A percentile compares a stretch with the other conserved stretches of the same genome.
Evolutionary conservation across 2,797 vertebrate species (phyloP).

Genomic region (Poecilia gillii): DNA sequence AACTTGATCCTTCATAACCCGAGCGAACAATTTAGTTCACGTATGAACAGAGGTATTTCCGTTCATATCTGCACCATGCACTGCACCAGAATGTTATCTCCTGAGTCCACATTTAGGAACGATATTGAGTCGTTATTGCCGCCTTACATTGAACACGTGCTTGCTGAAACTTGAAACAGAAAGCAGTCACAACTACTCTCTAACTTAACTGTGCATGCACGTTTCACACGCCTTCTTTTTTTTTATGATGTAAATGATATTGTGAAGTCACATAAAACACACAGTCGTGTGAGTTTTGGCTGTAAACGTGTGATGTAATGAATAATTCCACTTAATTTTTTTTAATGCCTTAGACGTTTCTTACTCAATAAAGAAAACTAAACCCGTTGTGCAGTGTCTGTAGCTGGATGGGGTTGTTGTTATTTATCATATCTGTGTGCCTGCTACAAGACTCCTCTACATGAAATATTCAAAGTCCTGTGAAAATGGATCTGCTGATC

Average conservation of each 20-base stretch:
- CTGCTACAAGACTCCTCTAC: conserved; percentile 68
- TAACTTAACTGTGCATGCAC: conserved; percentile 64
- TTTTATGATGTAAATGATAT: background rate
- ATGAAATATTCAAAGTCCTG: conserved; percentile 85
- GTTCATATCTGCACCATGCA: background rate
- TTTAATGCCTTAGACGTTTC: conserved; percentile 8
- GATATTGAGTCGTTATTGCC: conserved; percentile 50
- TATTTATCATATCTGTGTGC: conserved; percentile 73
- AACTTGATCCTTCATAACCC: conserved; percentile 7
- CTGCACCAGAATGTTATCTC: conserved; percentile 25
- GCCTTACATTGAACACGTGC: conserved; percentile 75
- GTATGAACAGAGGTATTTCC: conserved; percentile 7
- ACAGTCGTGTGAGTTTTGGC: background rate
- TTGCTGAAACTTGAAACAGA: conserved; percentile 75
- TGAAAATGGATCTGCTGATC: conserved; percentile 89
- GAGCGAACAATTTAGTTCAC: conserved; percentile 12
- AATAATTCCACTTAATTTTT: background rate
- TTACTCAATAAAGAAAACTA: conserved; percentile 5
- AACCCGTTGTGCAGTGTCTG: conserved; percentile 22
- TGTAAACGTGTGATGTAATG: background rate
- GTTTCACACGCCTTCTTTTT: background rate
- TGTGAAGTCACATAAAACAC: background rate
- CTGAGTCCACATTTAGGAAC: conserved; percentile 31
- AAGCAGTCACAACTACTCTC: conserved; percentile 77
- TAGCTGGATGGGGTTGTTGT: conserved; percentile 62